These are phyloP conservation scores for Indri indri DNA, from an alignment of 2,113 vertebrate genomes.

Conservation along the genomic window DNA sequence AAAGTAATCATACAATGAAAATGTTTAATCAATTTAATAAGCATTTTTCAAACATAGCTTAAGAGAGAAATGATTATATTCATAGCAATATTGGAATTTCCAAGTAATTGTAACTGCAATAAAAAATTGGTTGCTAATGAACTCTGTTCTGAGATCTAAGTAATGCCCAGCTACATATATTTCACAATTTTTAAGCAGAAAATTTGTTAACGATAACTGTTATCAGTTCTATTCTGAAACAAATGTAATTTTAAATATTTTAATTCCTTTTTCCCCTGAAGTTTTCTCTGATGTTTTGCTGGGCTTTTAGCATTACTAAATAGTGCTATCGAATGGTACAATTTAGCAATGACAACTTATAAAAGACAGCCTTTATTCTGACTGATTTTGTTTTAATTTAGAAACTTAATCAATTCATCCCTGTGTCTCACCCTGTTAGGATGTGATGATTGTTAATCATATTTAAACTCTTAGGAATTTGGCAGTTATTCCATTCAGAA, in stretches of 20 bases:
- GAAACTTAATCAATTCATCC: background rate
- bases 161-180: background rate
- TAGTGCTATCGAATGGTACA: background rate
- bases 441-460: background rate
- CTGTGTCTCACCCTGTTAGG: background rate
- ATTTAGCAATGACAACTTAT: background rate
- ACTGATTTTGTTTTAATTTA: background rate
- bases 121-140: slow-evolving; percentile 21
- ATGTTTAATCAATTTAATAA: slow-evolving; percentile 45
- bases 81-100: slow-evolving; percentile 30
- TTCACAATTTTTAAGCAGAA: background rate
- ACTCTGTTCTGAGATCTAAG: slow-evolving; percentile 18
- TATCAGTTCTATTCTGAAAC: slow-evolving; percentile 4
- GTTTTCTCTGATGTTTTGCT: background rate
- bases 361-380: background rate
- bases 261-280: background rate
- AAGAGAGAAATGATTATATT: slow-evolving; percentile 38
- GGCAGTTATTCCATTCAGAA: background rate
- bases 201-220: background rate
- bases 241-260: slow-evolving; percentile 22
- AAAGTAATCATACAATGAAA: background rate
- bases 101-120: slow-evolving; percentile 4
- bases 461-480: slow-evolving; percentile 5
- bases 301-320: background rate
- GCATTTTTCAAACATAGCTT: background rate